Percentiles rank a stretch among this genome's conserved stretches.
These are phyloP conservation scores for Noctua fimbriata DNA, from an alignment of 2,888 invertebrate genomes.

Conservation along the genomic window DNA sequence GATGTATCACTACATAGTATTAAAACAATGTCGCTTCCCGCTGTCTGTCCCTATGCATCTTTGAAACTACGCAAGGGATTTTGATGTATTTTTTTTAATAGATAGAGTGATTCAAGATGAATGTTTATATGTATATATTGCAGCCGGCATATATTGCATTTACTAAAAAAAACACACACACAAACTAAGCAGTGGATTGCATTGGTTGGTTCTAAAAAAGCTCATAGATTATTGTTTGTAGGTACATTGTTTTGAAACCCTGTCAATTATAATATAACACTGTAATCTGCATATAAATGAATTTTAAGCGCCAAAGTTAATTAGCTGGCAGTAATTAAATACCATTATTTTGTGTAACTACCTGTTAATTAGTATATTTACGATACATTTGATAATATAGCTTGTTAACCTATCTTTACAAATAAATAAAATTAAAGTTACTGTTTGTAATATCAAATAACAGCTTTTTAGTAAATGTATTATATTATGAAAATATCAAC, in stretches of 20 bases:
- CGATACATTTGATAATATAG: not conserved
- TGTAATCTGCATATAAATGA: slow-evolving; percentile 17
- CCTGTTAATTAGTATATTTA: slow-evolving; percentile 1
- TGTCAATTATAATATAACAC: not conserved
- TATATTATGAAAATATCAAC: too few species aligned
- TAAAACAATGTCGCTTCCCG: too few species aligned
- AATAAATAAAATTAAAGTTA: too few species aligned
- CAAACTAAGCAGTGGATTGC: not conserved
- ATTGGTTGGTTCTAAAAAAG: not conserved
- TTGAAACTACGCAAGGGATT: too few species aligned
- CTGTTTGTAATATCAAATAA: too few species aligned
- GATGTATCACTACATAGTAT: too few species aligned
- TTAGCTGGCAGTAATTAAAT: not conserved
- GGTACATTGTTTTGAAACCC: slow-evolving; percentile 8
- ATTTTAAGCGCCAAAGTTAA: slow-evolving; percentile 14
- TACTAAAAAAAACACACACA: not conserved
- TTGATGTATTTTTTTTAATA: too few species aligned
- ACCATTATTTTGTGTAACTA: not conserved
- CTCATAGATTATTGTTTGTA: not conserved
- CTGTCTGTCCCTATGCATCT: too few species aligned
- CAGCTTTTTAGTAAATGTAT: too few species aligned
- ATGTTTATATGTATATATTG: too few species aligned
- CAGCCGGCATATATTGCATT: too few species aligned
- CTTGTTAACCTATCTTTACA: too few species aligned
- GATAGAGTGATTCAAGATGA: not conserved